Conservation (phyloP, 92 coral and sea anemone genomes). For the Parazoanthus darwini region DNA sequence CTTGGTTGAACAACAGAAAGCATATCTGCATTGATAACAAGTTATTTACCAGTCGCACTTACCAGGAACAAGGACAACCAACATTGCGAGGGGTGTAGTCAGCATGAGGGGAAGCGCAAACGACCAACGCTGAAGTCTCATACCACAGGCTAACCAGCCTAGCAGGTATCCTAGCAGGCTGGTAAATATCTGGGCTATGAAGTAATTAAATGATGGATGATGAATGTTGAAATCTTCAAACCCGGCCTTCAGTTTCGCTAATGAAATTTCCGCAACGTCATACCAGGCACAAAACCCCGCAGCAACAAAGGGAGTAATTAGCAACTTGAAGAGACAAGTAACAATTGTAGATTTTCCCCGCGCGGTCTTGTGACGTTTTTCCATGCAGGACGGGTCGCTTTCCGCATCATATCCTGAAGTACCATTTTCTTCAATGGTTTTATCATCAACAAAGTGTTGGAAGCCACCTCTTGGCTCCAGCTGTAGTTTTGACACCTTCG, state of each 20-base stretch:
- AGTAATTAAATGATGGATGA: slow-evolving; percentile 25
- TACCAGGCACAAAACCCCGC: slow-evolving; percentile 43
- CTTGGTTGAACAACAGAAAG: too few species aligned
- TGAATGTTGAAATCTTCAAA: slow-evolving; percentile 23
- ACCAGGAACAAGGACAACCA: slow-evolving; percentile 41
- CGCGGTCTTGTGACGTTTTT: slow-evolving; percentile 17
- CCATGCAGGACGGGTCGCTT: background rate
- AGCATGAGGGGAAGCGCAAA: slow-evolving; percentile 55
- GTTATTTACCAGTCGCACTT: background rate
- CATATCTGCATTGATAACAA: too few species aligned
- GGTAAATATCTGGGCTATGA: slow-evolving; percentile 50
- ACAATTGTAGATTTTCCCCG: slow-evolving; percentile 45
- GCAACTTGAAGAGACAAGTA: slow-evolving; percentile 46
- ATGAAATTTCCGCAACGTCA: background rate
- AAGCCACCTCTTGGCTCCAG: slow-evolving; percentile 45
- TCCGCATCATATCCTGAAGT: background rate
- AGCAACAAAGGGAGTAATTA: slow-evolving; percentile 52
- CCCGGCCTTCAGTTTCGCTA: slow-evolving; percentile 23
- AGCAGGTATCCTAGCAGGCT: slow-evolving; percentile 54
- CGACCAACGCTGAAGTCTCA: slow-evolving; percentile 53
- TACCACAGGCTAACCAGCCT: slow-evolving; percentile 51
- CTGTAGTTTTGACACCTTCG: slow-evolving; percentile 56
- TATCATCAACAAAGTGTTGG: background rate
- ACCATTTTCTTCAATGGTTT: background rate
- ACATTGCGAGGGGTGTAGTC: slow-evolving; percentile 48